phyloP scores from a whole-genome alignment of 1,140 invertebrate genomes.

The Dendrolimus punctatus region DNA sequence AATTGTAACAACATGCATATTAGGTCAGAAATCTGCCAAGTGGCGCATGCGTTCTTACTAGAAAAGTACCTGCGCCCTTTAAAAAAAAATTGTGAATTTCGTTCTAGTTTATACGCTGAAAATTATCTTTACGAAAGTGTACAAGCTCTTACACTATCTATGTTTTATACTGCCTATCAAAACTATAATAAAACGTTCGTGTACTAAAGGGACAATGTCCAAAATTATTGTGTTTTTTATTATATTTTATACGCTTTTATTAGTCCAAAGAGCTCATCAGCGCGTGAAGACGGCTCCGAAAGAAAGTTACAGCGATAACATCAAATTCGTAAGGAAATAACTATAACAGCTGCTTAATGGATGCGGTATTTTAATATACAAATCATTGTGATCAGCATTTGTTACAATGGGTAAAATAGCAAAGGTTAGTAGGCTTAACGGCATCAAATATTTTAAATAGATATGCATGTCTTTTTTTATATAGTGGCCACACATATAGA shows the following conservation, averaged over 20 bases:
- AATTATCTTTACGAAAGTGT: too few species aligned
- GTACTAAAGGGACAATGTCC: constrained; percentile 10
- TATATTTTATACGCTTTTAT: constrained; percentile 21
- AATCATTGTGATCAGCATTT: not conserved
- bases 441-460: too few species aligned
- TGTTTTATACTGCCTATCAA: constrained; percentile 4
- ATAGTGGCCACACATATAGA: too few species aligned
- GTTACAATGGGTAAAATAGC: too few species aligned
- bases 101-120: too few species aligned
- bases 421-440: too few species aligned
- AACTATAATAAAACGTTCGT: constrained; percentile 1
- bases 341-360: not conserved
- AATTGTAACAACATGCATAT: too few species aligned
- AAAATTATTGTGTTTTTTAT: constrained; percentile 23
- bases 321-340: constrained; percentile 4
- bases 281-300: constrained; percentile 15
- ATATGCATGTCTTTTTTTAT: too few species aligned
- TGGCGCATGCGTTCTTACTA: too few species aligned
- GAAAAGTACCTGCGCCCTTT: too few species aligned
- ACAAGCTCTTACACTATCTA: constrained; percentile 3
- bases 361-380: constrained; percentile 10
- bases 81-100: too few species aligned
- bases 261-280: constrained; percentile 20
- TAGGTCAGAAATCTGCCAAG: too few species aligned
- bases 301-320: constrained; percentile 18